These are phyloP conservation scores for Dicyrtoma fusca DNA, from an alignment of 2,888 invertebrate genomes.

Conservation along the genomic window DNA sequence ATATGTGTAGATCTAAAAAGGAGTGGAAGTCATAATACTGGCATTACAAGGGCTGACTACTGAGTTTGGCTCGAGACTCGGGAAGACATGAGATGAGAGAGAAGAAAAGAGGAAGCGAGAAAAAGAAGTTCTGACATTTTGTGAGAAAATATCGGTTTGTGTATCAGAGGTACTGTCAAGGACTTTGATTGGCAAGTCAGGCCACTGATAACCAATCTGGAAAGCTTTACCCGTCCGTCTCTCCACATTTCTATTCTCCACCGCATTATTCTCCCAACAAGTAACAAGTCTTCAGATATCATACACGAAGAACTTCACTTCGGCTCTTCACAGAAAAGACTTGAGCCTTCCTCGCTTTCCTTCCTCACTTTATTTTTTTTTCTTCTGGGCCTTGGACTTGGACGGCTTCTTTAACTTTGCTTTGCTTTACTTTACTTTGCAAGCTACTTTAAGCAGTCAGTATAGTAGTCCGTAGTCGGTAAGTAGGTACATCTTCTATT, in stretches of 20 bases:
- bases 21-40: too few relatives aligned
- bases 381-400: background rate
- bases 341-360: background rate
- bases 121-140: slow-evolving; percentile 26
- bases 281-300: too few relatives aligned
- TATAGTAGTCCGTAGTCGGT: too few relatives aligned
- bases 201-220: slow-evolving; percentile 39
- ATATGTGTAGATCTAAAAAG: too few relatives aligned
- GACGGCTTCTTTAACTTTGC: slow-evolving; percentile 1
- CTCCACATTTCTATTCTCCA: background rate
- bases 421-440: slow-evolving; percentile 4
- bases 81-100: slow-evolving; percentile 4
- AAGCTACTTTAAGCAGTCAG: too few relatives aligned
- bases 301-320: too few relatives aligned
- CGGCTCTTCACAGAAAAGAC: too few relatives aligned
- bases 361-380: background rate
- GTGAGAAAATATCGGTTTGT: slow-evolving; percentile 38
- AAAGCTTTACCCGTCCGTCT: slow-evolving; percentile 37
- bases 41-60: too few relatives aligned
- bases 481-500: background rate
- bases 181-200: slow-evolving; percentile 34
- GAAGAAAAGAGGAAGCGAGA: slow-evolving; percentile 19
- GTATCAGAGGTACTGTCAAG: slow-evolving; percentile 36
- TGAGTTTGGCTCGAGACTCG: too few relatives aligned
- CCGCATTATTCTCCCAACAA: too few relatives aligned